These are phyloP conservation scores for Mus pahari DNA, from an alignment of 2,113 vertebrate genomes.

Conservation along the genomic window DNA sequence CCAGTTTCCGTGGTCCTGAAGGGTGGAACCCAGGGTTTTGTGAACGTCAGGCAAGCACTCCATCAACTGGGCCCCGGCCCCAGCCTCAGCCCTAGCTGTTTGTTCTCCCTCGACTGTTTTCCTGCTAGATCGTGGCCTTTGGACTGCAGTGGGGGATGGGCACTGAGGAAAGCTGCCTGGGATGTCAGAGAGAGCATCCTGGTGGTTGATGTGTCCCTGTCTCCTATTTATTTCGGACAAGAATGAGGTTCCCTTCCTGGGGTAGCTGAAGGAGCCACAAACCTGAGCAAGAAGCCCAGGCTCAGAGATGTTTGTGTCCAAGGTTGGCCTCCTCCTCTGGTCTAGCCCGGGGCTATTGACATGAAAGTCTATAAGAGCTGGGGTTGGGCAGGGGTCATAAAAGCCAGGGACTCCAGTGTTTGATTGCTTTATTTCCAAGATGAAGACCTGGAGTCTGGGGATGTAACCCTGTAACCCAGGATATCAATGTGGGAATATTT, in stretches of 20 bases:
- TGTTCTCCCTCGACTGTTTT: background rate
- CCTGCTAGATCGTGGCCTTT: background rate
- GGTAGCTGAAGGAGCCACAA: background rate
- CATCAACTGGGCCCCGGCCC: background rate
- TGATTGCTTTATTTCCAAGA: background rate
- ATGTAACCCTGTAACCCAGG: background rate
- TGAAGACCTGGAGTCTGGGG: background rate
- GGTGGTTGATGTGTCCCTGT: too few relatives aligned
- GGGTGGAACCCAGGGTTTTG: background rate
- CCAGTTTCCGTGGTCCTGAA: background rate
- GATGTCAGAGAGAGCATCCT: background rate
- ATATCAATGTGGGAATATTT: background rate
- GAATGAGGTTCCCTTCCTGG: background rate
- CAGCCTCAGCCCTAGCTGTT: too few relatives aligned
- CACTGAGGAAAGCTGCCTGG: too few relatives aligned
- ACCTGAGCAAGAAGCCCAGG: background rate
- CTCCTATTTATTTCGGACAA: background rate
- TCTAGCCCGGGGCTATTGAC: background rate
- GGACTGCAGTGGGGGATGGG: background rate
- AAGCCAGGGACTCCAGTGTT: background rate
- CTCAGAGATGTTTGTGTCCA: background rate
- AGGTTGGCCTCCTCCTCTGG: background rate
- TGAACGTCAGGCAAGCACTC: background rate
- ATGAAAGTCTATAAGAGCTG: background rate
- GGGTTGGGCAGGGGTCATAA: too few relatives aligned